A percentile compares a stretch with the other conserved stretches of the same genome.
phyloP scores from a whole-genome alignment of 2,797 vertebrate genomes.

The Antennarius maculatus region DNA sequence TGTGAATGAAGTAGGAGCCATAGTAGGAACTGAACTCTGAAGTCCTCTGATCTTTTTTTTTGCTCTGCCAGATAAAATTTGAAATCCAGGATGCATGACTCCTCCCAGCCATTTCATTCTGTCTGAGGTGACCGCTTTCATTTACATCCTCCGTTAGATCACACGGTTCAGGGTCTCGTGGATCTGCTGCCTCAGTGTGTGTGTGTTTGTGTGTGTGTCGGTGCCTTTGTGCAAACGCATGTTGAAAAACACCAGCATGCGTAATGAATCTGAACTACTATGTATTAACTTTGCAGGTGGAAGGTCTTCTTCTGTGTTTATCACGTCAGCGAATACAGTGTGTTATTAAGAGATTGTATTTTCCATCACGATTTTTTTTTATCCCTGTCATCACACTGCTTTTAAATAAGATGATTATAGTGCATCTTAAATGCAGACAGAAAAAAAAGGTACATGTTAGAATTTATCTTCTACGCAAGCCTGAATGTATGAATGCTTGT shows the following conservation, averaged over 20 bases:
- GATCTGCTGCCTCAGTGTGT: constrained; percentile 3
- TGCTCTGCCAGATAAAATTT: constrained; percentile 27
- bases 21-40: constrained; percentile 18
- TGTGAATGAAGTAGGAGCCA: constrained; percentile 18
- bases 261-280: constrained; percentile 29
- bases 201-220: not conserved
- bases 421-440: constrained; percentile 35
- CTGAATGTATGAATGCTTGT: constrained; percentile 61
- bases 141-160: constrained; percentile 46
- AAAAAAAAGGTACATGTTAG: constrained; percentile 16
- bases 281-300: constrained; percentile 25
- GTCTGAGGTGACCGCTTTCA: constrained; percentile 36
- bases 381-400: constrained; percentile 19
- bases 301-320: constrained; percentile 23
- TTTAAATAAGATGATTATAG: constrained; percentile 64
- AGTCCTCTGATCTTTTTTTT: constrained; percentile 15
- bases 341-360: constrained; percentile 63
- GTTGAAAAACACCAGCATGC: constrained; percentile 43
- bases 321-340: constrained; percentile 40
- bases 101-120: constrained; percentile 35
- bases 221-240: constrained; percentile 4
- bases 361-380: constrained; percentile 32
- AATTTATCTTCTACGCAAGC: constrained; percentile 49
- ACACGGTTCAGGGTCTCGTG: constrained; percentile 26
- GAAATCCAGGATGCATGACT: constrained; percentile 60